Conservation (phyloP, 2,113 vertebrate species). For the Terrapene triunguis region DNA sequence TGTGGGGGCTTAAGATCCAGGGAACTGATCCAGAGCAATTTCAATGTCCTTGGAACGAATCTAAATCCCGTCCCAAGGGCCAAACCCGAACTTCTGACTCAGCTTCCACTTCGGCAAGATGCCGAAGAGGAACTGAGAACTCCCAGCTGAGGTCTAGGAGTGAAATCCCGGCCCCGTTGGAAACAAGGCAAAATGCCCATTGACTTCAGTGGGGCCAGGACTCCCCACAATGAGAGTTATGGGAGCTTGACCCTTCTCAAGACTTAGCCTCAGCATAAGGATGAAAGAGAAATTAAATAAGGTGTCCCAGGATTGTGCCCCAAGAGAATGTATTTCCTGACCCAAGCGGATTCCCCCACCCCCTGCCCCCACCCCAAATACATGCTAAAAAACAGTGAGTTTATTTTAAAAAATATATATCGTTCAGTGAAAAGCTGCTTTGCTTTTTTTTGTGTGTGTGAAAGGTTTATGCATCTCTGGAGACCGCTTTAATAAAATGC, state of each 20-base stretch:
- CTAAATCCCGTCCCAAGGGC: neutral
- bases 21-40: neutral
- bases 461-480: conserved; percentile 82
- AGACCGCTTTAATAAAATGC: conserved; percentile 85
- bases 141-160: neutral
- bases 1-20: neutral
- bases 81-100: neutral
- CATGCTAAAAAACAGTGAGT: conserved; percentile 34
- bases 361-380: neutral
- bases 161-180: accelerated
- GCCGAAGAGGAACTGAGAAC: neutral
- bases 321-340: neutral
- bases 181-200: accelerated
- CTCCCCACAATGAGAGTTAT: neutral
- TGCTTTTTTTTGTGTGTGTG: conserved; percentile 59
- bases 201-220: neutral
- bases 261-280: neutral
- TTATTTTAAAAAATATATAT: conserved; percentile 43
- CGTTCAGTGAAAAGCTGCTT: conserved; percentile 81
- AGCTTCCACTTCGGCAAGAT: accelerated
- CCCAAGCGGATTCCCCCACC: neutral
- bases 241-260: neutral
- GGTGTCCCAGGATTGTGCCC: neutral
- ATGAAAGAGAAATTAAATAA: neutral
- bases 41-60: neutral